phyloP scores from a whole-genome alignment of 2,888 invertebrate species.

The Patella caerulea region DNA sequence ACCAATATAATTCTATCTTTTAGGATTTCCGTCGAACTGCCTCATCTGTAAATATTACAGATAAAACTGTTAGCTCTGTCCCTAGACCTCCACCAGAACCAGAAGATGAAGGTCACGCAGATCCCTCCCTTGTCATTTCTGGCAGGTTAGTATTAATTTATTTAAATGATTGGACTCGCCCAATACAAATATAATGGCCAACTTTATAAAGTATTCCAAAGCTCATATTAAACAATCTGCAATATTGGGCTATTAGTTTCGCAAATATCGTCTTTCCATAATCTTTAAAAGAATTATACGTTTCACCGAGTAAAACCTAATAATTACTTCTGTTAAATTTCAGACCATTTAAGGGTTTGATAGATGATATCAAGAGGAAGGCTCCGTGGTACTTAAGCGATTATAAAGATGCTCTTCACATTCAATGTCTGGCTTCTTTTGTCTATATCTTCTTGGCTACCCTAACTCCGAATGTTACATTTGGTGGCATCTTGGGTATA shows the following conservation, averaged over 20 bases:
- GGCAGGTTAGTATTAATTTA: conserved; percentile 75
- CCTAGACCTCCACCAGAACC: conserved; percentile 73
- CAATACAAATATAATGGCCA: too few relatives aligned
- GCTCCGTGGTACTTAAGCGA: conserved; percentile 67
- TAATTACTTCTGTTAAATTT: conserved; percentile 9
- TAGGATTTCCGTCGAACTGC: conserved; percentile 35
- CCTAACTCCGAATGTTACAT: conserved; percentile 71
- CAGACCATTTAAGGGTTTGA: conserved; percentile 68
- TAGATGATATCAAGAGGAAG: conserved; percentile 66
- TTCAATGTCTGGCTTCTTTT: conserved; percentile 68
- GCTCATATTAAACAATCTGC: too few relatives aligned
- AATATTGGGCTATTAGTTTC: too few relatives aligned
- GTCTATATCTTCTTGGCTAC: conserved; percentile 71
- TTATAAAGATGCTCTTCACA: conserved; percentile 70
- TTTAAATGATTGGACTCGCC: too few relatives aligned
- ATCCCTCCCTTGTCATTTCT: conserved; percentile 78
- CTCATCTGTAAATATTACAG: background rate
- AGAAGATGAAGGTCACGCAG: conserved; percentile 85
- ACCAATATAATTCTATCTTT: too few relatives aligned
- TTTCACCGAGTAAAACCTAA: too few relatives aligned
- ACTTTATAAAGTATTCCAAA: too few relatives aligned
- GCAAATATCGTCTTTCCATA: too few relatives aligned
- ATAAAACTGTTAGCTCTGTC: background rate
- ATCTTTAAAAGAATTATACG: too few relatives aligned
- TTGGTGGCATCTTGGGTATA: conserved; percentile 69